Evolutionary conservation across 2,888 invertebrate genomes (phyloP).

Genomic region (Archips xylosteana): DNA sequence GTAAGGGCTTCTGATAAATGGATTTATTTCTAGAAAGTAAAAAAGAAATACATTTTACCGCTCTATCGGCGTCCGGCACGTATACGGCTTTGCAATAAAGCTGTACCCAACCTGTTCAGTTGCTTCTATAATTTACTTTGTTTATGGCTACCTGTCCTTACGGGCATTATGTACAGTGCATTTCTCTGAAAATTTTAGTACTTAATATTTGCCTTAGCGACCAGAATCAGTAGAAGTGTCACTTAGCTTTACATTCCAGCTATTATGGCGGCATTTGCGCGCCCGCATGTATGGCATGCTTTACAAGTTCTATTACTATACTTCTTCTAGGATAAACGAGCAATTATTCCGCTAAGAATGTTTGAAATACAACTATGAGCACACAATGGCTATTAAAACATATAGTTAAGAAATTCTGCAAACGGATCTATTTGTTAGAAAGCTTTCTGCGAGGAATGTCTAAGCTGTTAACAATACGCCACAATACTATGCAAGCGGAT

Average conservation of each 20-base stretch:
- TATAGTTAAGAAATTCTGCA: background rate
- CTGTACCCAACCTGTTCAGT: constrained; percentile 6
- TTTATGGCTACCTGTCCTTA: constrained; percentile 15
- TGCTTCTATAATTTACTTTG: constrained; percentile 16
- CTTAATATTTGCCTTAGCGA: constrained; percentile 4
- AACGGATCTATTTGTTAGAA: constrained; percentile 4
- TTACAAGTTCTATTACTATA: constrained; percentile 19
- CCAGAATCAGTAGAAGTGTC: constrained; percentile 6
- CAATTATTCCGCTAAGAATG: constrained; percentile 20
- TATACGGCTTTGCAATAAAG: constrained; percentile 32
- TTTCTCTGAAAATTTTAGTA: constrained; percentile 20
- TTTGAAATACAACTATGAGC: constrained; percentile 9
- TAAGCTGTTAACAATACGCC: constrained; percentile 4
- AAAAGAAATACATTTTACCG: constrained; percentile 22
- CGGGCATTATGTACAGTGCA: constrained; percentile 7
- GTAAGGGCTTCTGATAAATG: constrained; percentile 9
- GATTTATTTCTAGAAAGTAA: constrained; percentile 14
- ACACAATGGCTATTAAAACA: background rate
- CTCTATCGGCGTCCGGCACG: constrained; percentile 27
- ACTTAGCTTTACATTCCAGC: constrained; percentile 14
- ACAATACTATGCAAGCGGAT: constrained; percentile 1
- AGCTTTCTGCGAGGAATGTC: background rate
- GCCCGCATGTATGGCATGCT: constrained; percentile 6
- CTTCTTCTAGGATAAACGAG: constrained; percentile 19
- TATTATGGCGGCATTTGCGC: constrained; percentile 7